These are phyloP conservation scores for Semotilus atromaculatus DNA, from an alignment of 2,797 vertebrate species.

Conservation along the genomic window DNA sequence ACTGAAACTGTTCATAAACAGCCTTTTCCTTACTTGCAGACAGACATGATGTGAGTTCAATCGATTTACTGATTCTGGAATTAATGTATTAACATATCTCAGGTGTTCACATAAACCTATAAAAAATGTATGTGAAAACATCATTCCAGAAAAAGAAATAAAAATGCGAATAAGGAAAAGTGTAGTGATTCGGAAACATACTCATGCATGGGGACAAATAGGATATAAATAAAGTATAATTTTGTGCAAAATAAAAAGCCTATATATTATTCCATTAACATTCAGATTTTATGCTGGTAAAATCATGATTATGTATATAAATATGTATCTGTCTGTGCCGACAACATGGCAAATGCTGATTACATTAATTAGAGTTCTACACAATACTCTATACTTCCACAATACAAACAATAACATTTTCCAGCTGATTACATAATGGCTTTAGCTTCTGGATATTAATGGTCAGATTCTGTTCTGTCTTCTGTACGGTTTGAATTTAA, in stretches of 20 bases:
- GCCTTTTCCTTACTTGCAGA: not conserved
- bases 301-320: not conserved
- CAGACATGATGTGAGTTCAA: not conserved
- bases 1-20: not conserved
- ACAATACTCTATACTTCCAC: not conserved
- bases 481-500: constrained; percentile 28
- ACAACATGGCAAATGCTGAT: constrained; percentile 7
- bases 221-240: not conserved
- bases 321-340: not conserved
- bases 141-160: not conserved
- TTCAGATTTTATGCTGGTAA: constrained; percentile 6
- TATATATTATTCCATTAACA: not conserved
- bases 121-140: not conserved
- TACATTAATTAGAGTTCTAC: constrained; percentile 1
- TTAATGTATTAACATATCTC: not conserved
- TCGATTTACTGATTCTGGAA: not conserved
- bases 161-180: not conserved
- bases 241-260: not conserved
- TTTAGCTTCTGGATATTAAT: constrained; percentile 25
- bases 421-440: constrained; percentile 28
- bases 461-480: constrained; percentile 10
- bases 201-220: not conserved
- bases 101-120: not conserved
- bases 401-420: constrained; percentile 26
- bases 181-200: not conserved